phyloP scores from a whole-genome alignment of 2,113 vertebrate species.

The Mustela nigripes region DNA sequence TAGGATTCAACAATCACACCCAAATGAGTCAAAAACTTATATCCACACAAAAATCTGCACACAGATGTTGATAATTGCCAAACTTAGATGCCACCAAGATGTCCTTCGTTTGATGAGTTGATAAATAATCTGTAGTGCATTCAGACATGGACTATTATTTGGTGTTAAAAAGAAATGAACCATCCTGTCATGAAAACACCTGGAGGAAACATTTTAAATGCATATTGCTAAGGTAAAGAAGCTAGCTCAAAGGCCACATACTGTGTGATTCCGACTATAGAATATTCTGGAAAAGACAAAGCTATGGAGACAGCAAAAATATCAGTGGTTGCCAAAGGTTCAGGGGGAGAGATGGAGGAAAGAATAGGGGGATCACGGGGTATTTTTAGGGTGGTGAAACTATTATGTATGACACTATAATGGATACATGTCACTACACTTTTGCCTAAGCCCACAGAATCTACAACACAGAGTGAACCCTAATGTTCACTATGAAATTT shows the following conservation, averaged over 20 bases:
- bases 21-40: not conserved
- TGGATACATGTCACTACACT: not conserved
- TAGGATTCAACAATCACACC: not conserved
- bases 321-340: not conserved
- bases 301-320: not conserved
- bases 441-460: not conserved
- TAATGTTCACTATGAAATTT: not conserved
- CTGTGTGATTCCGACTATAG: not conserved
- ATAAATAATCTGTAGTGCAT: not conserved
- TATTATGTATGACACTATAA: not conserved
- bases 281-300: not conserved
- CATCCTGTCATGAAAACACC: not conserved
- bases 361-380: not conserved
- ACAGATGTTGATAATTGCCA: not conserved
- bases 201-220: not conserved
- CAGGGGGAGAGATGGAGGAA: not conserved
- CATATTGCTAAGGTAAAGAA: not conserved
- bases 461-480: not conserved
- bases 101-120: not conserved
- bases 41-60: not conserved
- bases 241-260: not conserved
- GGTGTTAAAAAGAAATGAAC: not conserved
- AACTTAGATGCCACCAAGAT: not conserved
- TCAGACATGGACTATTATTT: not conserved
- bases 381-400: not conserved